Conservation (phyloP, 2,888 invertebrate genomes). For the Anthoptus insignis region DNA sequence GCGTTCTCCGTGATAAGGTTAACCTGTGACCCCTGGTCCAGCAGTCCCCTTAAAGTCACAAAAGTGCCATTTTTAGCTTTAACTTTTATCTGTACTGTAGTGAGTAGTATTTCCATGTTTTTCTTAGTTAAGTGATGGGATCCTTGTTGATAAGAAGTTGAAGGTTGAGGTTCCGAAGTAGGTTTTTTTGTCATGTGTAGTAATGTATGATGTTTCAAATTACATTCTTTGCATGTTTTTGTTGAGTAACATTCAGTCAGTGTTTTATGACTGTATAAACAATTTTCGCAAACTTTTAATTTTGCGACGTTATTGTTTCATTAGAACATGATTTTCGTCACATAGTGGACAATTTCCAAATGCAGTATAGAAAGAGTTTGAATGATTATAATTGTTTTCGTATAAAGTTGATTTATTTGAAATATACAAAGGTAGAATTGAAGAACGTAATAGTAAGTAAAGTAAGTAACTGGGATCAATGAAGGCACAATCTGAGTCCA, state of each 20-base stretch:
- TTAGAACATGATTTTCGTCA: constrained; percentile 36
- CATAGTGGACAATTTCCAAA: constrained; percentile 39
- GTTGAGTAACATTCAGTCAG: constrained; percentile 14
- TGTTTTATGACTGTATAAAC: constrained; percentile 41
- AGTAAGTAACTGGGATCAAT: too few relatives aligned
- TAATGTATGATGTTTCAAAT: constrained; percentile 41
- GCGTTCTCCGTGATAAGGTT: constrained; percentile 41
- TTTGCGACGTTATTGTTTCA: constrained; percentile 34
- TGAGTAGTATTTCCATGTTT: constrained; percentile 29
- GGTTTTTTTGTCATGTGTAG: background rate
- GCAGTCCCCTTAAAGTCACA: constrained; percentile 35
- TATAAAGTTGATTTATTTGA: constrained; percentile 5
- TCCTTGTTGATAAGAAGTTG: constrained; percentile 1
- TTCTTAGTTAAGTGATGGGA: constrained; percentile 14
- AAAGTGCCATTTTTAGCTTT: constrained; percentile 34
- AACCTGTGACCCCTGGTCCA: constrained; percentile 47
- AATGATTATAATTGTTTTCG: constrained; percentile 1
- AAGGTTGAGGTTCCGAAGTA: background rate
- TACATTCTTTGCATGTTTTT: constrained; percentile 44
- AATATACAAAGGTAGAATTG: too few relatives aligned
- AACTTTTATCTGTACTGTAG: constrained; percentile 36
- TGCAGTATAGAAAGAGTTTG: constrained; percentile 1
- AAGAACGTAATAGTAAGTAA: too few relatives aligned
- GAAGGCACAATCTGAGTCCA: too few relatives aligned
- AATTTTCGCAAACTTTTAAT: constrained; percentile 43